Conservation (phyloP, 2,797 vertebrate genomes). For the Holocentrus rufus region DNA sequence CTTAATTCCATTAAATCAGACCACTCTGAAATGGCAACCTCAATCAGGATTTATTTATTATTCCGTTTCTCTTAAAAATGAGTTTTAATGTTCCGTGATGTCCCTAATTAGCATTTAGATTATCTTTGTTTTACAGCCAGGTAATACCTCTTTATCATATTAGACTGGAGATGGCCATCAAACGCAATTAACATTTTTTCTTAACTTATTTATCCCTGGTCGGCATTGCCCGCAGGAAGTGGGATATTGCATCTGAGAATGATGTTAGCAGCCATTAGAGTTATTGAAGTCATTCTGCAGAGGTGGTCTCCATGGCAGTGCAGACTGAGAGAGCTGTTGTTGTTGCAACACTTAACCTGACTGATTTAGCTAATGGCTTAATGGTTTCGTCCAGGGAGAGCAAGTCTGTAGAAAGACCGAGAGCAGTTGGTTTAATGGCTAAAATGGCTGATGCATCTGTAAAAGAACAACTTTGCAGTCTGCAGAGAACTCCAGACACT, state of each 20-base stretch:
- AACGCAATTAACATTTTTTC: conserved; percentile 88
- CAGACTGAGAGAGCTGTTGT: conserved; percentile 61
- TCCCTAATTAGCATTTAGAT: conserved; percentile 87
- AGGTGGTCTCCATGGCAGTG: conserved; percentile 77
- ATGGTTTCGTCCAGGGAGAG: conserved; percentile 72
- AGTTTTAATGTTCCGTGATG: conserved; percentile 80
- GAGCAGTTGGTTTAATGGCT: conserved; percentile 67
- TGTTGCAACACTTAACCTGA: conserved; percentile 76
- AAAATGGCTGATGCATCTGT: conserved; percentile 56
- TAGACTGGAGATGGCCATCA: conserved; percentile 85
- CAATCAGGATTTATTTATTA: conserved; percentile 80
- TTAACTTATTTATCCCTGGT: conserved; percentile 84
- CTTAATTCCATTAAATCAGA: conserved; percentile 70
- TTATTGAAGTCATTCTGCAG: conserved; percentile 84
- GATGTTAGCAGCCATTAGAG: conserved; percentile 84
- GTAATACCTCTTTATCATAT: conserved; percentile 84
- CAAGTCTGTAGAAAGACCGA: conserved; percentile 56
- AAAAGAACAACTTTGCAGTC: conserved; percentile 47
- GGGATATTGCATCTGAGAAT: conserved; percentile 83
- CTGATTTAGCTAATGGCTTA: conserved; percentile 77
- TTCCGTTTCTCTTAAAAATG: conserved; percentile 79
- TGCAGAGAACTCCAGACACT: conserved; percentile 54
- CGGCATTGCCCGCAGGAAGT: conserved; percentile 83
- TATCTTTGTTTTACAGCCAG: conserved; percentile 82
- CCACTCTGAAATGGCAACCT: conserved; percentile 77